These are phyloP conservation scores for Pangasius sanitwongsei DNA, from an alignment of 2,797 vertebrate genomes.

Conservation along the genomic window DNA sequence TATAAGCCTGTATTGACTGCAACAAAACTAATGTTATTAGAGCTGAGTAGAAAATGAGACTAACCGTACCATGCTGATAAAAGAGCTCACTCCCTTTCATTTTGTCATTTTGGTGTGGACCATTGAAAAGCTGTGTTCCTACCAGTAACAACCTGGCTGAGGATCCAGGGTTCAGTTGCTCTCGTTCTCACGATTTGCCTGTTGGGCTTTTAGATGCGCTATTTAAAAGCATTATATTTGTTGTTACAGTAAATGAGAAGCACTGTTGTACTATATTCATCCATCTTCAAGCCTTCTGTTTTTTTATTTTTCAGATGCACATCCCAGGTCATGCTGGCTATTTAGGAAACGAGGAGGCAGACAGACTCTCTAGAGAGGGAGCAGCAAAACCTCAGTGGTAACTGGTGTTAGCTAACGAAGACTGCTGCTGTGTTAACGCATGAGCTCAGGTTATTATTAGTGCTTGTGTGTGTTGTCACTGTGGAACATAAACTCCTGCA, in stretches of 20 bases:
- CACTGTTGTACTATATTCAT: neutral
- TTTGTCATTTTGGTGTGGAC: neutral
- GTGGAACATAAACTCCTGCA: constrained; percentile 2
- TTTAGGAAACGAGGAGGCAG: constrained; percentile 91
- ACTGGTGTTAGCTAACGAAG: neutral
- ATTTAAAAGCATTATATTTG: neutral
- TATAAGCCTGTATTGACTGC: neutral
- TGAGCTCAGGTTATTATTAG: neutral
- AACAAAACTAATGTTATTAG: neutral
- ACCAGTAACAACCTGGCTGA: neutral
- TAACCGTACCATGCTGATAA: neutral
- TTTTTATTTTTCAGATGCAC: constrained; percentile 78
- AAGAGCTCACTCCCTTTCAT: neutral
- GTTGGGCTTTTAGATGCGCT: neutral
- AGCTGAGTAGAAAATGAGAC: neutral
- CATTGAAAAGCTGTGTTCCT: neutral
- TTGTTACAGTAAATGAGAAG: constrained; percentile 8
- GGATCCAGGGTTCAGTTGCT: neutral
- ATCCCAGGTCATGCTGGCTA: constrained; percentile 92
- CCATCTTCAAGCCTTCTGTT: neutral
- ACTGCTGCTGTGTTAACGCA: neutral
- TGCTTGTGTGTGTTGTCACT: neutral
- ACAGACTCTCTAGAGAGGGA: constrained; percentile 88
- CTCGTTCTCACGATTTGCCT: neutral
- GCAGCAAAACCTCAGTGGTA: constrained; percentile 70